Conservation (phyloP, 2,888 invertebrate species). For the Cerceris ruficornis region DNA sequence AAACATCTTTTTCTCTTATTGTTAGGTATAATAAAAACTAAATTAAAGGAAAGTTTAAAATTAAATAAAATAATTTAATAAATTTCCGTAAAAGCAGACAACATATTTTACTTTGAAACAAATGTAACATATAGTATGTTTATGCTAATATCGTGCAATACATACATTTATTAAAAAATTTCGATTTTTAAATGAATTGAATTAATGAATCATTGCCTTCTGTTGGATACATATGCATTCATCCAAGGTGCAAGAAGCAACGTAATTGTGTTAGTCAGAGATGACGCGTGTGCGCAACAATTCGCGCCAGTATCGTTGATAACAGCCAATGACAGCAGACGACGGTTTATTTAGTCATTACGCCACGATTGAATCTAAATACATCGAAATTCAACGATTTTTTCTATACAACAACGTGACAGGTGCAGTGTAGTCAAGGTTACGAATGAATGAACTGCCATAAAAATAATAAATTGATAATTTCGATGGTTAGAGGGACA, state of each 20-base stretch:
- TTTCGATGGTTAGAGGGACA: conserved; percentile 20
- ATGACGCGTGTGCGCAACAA: conserved; percentile 22
- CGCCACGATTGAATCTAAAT: background rate
- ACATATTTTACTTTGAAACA: too few relatives aligned
- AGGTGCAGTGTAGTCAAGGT: background rate
- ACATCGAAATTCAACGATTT: background rate
- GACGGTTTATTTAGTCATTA: conserved; percentile 3
- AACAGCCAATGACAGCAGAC: conserved; percentile 37
- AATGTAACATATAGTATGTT: too few relatives aligned
- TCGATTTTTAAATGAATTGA: too few relatives aligned
- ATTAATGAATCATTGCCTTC: too few relatives aligned
- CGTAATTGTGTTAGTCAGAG: background rate
- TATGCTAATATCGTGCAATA: too few relatives aligned
- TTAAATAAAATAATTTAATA: too few relatives aligned
- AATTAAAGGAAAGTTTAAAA: too few relatives aligned
- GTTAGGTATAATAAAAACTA: too few relatives aligned
- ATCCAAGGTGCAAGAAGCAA: background rate
- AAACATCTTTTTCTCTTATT: too few relatives aligned
- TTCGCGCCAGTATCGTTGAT: conserved; percentile 18
- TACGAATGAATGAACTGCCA: conserved; percentile 4
- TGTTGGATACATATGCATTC: too few relatives aligned
- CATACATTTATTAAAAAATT: too few relatives aligned
- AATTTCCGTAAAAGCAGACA: too few relatives aligned
- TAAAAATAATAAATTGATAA: conserved; percentile 9
- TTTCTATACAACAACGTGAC: background rate